Evolutionary conservation across 2,888 invertebrate species (phyloP).

Genomic region (Stenoptilia bipunctidactyla): DNA sequence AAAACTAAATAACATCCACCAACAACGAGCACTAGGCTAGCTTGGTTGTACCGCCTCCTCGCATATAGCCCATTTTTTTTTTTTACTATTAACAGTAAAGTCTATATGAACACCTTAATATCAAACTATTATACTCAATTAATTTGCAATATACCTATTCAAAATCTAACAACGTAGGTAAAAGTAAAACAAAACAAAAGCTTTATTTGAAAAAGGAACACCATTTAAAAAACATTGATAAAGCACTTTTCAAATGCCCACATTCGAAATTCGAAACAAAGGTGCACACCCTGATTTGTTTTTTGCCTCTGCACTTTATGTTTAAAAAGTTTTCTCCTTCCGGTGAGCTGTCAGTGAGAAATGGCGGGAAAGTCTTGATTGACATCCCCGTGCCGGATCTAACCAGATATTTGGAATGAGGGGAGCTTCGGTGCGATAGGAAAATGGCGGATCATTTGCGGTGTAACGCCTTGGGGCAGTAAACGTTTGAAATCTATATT

Average conservation of each 20-base stretch:
- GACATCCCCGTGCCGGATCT: slow-evolving; percentile 37
- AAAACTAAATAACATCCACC: no score
- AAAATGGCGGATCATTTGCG: slow-evolving; percentile 41
- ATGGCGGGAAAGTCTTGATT: slow-evolving; percentile 46
- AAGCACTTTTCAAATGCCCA: neutral
- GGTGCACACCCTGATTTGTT: slow-evolving; percentile 1
- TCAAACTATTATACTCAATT: no score
- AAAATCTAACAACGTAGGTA: no score
- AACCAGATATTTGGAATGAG: slow-evolving; percentile 15
- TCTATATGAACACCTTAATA: no score
- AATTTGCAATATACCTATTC: no score
- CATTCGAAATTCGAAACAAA: slow-evolving; percentile 3
- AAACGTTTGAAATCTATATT: no score
- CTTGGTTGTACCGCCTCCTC: no score
- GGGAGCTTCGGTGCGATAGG: slow-evolving; percentile 17
- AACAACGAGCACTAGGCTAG: no score
- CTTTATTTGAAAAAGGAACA: no score
- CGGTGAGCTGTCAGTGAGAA: slow-evolving; percentile 44
- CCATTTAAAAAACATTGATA: neutral
- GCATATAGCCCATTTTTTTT: no score
- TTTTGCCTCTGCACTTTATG: slow-evolving; percentile 14
- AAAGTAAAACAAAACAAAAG: no score
- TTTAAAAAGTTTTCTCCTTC: slow-evolving; percentile 29
- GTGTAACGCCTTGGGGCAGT: slow-evolving; percentile 4
- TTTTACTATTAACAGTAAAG: no score